Evolutionary conservation across 2,797 vertebrate genomes (phyloP).

Genomic region (Ataeniobius toweri): DNA sequence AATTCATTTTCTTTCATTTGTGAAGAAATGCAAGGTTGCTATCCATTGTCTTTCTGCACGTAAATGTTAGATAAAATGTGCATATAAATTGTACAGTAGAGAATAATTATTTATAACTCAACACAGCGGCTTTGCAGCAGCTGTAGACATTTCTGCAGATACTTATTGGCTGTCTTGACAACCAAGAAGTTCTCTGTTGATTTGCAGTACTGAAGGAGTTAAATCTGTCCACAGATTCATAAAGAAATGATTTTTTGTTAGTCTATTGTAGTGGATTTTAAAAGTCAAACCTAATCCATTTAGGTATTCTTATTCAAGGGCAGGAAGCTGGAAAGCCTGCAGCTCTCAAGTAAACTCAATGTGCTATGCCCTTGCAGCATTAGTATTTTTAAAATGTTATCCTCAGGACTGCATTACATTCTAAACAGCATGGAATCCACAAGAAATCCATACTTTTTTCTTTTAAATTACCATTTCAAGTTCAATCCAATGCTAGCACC

Average conservation of each 20-base stretch:
- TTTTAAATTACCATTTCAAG: not conserved
- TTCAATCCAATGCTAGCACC: not conserved
- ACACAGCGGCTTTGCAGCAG: not conserved
- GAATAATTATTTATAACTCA: not conserved
- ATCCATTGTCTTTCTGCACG: not conserved
- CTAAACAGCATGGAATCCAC: not conserved
- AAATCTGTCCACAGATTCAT: not conserved
- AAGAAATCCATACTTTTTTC: not conserved
- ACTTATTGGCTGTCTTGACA: not conserved
- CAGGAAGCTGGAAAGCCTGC: not conserved
- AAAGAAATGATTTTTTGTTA: not conserved
- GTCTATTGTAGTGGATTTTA: not conserved
- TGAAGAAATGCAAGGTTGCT: not conserved
- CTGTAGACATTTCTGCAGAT: not conserved
- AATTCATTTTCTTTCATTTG: not conserved
- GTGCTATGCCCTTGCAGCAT: not conserved
- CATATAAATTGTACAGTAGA: no score
- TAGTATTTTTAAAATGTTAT: not conserved
- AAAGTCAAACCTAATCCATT: not conserved
- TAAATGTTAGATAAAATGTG: not conserved
- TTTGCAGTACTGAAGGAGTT: not conserved
- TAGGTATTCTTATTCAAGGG: not conserved
- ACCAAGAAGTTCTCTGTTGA: not conserved
- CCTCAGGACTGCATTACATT: not conserved
- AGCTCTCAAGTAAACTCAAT: no score